Percentiles rank a stretch among this genome's conserved stretches.
phyloP scores from a whole-genome alignment of 2,888 invertebrate species.

The Lithodes maja region DNA sequence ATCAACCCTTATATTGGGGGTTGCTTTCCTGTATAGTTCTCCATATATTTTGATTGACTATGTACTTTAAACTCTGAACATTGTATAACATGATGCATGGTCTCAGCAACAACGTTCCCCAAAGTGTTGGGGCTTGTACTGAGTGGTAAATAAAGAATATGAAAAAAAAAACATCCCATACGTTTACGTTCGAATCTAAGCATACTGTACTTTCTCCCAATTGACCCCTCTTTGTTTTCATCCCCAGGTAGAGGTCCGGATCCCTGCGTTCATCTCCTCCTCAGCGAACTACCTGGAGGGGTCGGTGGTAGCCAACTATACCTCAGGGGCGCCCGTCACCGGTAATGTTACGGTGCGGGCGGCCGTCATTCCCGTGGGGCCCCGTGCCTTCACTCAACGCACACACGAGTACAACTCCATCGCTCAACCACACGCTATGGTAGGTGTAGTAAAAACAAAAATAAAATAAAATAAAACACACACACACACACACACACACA shows the following conservation, averaged over 20 bases:
- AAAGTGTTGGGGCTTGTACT: too few species aligned
- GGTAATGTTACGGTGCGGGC: constrained; percentile 93
- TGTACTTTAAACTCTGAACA: too few species aligned
- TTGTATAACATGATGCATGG: too few species aligned
- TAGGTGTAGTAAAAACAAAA: constrained; percentile 17
- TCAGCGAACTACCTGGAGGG: constrained; percentile 89
- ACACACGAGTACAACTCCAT: constrained; percentile 33
- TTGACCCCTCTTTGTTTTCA: constrained; percentile 22
- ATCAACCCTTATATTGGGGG: too few species aligned
- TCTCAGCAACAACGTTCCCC: too few species aligned
- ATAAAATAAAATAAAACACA: too few species aligned
- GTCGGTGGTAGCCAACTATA: constrained; percentile 90
- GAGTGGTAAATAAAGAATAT: too few species aligned
- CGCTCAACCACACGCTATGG: constrained; percentile 57
- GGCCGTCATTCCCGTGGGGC: constrained; percentile 81
- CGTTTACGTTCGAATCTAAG: too few species aligned
- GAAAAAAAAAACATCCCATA: too few species aligned
- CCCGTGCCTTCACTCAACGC: constrained; percentile 71
- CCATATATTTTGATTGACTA: too few species aligned
- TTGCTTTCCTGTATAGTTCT: too few species aligned
- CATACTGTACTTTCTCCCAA: neutral
- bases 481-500: too few species aligned
- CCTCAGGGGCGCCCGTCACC: constrained; percentile 91
- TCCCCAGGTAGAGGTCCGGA: constrained; percentile 89
- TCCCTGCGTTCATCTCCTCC: constrained; percentile 95